Conservation (phyloP, 2,888 invertebrate genomes). For the Monopis laevigella region DNA sequence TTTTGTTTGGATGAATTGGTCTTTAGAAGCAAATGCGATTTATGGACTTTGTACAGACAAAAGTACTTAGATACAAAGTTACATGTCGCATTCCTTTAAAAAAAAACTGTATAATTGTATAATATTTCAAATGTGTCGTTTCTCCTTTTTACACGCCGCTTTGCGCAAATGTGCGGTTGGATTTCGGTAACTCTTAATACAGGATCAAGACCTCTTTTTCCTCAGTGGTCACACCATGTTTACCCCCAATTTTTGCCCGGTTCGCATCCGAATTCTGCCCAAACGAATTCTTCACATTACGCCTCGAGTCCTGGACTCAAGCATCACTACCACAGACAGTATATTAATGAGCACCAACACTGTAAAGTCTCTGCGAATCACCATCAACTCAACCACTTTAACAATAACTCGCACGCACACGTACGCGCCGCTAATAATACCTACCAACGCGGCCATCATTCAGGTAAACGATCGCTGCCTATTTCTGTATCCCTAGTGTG, state of each 20-base stretch:
- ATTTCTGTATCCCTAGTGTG: not conserved
- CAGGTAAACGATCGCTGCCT: constrained; percentile 39
- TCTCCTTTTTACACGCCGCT: constrained; percentile 67
- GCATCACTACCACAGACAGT: constrained; percentile 68
- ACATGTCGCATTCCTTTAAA: too few species aligned
- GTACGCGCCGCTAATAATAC: constrained; percentile 58
- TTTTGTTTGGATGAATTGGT: too few species aligned
- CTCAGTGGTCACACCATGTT: constrained; percentile 95
- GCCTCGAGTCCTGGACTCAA: constrained; percentile 49
- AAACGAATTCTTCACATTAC: constrained; percentile 48
- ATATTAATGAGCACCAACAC: constrained; percentile 54
- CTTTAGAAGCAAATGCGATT: too few species aligned
- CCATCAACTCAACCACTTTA: constrained; percentile 40
- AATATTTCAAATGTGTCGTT: constrained; percentile 62
- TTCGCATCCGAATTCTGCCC: constrained; percentile 79
- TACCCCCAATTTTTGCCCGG: constrained; percentile 94
- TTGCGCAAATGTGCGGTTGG: constrained; percentile 49
- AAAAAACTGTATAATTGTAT: too few species aligned
- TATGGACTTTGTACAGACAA: too few species aligned
- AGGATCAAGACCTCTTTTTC: constrained; percentile 85
- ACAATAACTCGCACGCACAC: constrained; percentile 57
- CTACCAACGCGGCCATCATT: constrained; percentile 49
- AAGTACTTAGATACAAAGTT: too few species aligned
- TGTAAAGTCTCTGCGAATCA: constrained; percentile 50
- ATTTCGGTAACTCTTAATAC: constrained; percentile 50